A percentile compares a stretch with the other conserved stretches of the same genome.
These are phyloP conservation scores for Phasia obesa DNA, from an alignment of 2,888 invertebrate genomes.

Conservation along the genomic window DNA sequence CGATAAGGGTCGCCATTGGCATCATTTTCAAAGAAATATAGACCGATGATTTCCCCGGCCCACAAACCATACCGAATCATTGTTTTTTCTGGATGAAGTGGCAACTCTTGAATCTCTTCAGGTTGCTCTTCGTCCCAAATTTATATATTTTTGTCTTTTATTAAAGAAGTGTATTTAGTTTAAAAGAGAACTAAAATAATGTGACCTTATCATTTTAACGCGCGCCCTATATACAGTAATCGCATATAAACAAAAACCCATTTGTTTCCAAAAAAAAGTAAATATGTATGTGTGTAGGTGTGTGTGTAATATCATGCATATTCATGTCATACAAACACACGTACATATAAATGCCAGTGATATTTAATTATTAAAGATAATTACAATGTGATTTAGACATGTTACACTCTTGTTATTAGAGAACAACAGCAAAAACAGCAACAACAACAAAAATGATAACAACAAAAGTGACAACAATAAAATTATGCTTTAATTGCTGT, in stretches of 20 bases:
- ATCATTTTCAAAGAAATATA: no score
- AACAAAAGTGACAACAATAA: slow-evolving; percentile 47
- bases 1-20: no score
- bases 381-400: slow-evolving; percentile 67
- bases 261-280: not conserved
- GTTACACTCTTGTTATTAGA: slow-evolving; percentile 62
- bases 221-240: not conserved
- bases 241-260: not conserved
- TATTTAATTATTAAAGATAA: slow-evolving; percentile 70
- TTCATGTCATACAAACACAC: slow-evolving; percentile 47
- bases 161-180: no score
- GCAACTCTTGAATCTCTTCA: no score
- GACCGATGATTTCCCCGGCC: no score
- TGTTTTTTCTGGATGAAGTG: no score
- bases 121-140: no score
- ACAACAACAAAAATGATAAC: slow-evolving; percentile 24
- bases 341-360: slow-evolving; percentile 14
- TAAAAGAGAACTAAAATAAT: not conserved
- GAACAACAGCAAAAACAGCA: slow-evolving; percentile 20
- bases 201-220: not conserved
- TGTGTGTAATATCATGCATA: slow-evolving; percentile 7
- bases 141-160: no score
- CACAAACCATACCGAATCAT: no score
- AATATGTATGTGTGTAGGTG: not conserved
- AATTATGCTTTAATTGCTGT: slow-evolving; percentile 30